A percentile compares a stretch with the other conserved stretches of the same genome.
phyloP scores from a whole-genome alignment of 2,888 invertebrate species.

The Chrysolina oricalcia region DNA sequence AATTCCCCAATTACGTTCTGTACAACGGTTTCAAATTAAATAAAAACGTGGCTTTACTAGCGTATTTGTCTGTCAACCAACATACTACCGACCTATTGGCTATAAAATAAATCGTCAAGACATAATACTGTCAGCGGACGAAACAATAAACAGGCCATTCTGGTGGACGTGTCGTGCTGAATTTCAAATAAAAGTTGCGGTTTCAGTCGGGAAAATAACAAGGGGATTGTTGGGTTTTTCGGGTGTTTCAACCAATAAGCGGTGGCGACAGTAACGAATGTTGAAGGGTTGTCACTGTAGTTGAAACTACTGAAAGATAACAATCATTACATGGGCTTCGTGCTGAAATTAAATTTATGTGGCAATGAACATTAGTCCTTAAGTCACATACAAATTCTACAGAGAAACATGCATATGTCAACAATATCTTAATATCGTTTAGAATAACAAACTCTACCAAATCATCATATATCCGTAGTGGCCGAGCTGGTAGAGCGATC shows the following conservation, averaged over 20 bases:
- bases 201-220: slow-evolving; percentile 20
- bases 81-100: slow-evolving; percentile 42
- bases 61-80: slow-evolving; percentile 43
- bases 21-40: slow-evolving; percentile 30
- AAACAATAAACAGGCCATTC: slow-evolving; percentile 56
- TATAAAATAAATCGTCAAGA: slow-evolving; percentile 55
- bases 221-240: slow-evolving; percentile 12
- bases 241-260: slow-evolving; percentile 1
- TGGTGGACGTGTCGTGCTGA: slow-evolving; percentile 54
- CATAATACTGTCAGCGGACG: slow-evolving; percentile 53
- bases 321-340: neutral
- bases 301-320: neutral
- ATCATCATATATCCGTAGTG: too few species aligned
- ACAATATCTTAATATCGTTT: too few species aligned
- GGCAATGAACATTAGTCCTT: too few species aligned
- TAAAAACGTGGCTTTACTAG: slow-evolving; percentile 33
- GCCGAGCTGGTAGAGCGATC: too few species aligned
- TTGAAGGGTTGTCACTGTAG: slow-evolving; percentile 16
- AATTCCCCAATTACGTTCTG: slow-evolving; percentile 33
- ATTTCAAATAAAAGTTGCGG: slow-evolving; percentile 54
- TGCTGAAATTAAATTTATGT: neutral
- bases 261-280: neutral
- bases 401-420: too few species aligned
- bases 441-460: too few species aligned
- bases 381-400: too few species aligned